These are phyloP conservation scores for Drosophila subsilvestris DNA, from an alignment of 2,888 invertebrate species.

Conservation along the genomic window DNA sequence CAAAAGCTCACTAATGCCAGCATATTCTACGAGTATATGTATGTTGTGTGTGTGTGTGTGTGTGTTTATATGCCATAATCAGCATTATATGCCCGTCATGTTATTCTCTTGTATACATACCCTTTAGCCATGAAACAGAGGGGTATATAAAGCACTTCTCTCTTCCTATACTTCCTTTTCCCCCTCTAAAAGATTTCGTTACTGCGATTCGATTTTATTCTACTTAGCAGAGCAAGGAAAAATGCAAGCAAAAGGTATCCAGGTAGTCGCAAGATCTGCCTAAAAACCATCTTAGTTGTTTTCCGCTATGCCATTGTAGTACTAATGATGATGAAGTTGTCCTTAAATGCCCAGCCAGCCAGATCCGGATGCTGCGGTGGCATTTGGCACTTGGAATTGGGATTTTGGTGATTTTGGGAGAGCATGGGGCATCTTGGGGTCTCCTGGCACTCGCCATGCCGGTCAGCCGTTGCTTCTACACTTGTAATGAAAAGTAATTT, in stretches of 20 bases:
- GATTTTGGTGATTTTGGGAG: background rate
- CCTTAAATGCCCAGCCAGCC: constrained; percentile 65
- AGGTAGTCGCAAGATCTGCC: background rate
- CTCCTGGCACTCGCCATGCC: constrained; percentile 59
- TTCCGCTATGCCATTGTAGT: constrained; percentile 58
- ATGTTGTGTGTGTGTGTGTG: constrained; percentile 30
- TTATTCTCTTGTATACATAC: constrained; percentile 17
- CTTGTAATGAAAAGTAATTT: constrained; percentile 78
- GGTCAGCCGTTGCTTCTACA: constrained; percentile 56
- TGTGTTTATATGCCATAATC: constrained; percentile 73
- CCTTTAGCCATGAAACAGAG: background rate
- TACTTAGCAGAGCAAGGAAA: too few species aligned
- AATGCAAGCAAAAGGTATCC: background rate
- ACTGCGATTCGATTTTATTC: too few species aligned
- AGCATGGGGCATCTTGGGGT: background rate
- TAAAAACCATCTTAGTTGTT: background rate
- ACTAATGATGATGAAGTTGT: constrained; percentile 78
- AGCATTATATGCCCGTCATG: constrained; percentile 66
- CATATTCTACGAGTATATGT: constrained; percentile 46
- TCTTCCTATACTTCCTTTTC: too few species aligned
- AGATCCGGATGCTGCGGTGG: constrained; percentile 48
- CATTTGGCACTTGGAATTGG: constrained; percentile 53
- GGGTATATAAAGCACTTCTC: too few species aligned
- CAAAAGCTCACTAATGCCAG: constrained; percentile 35
- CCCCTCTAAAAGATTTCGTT: too few species aligned